Evolutionary conservation across 2,113 vertebrate species (phyloP).

Genomic region (Neolamprologus hecqui): DNA sequence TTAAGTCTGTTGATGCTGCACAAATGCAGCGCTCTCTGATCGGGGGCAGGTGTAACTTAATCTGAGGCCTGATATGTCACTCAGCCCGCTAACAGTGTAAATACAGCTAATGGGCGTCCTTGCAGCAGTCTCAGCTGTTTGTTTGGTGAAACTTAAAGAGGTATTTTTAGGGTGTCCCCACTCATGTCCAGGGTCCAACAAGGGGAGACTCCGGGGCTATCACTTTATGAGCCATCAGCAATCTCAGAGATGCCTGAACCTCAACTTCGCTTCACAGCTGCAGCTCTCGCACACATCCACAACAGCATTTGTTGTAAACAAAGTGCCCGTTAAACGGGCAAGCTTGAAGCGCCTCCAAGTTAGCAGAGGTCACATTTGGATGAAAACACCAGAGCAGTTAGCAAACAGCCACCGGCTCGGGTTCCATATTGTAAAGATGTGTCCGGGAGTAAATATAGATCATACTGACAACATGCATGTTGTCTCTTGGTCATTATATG

Average conservation of each 20-base stretch:
- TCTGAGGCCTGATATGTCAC: not conserved
- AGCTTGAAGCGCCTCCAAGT: not conserved
- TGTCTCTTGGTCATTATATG: not conserved
- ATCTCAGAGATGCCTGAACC: not conserved
- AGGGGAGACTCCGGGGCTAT: slow-evolving; percentile 8
- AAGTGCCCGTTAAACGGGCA: not conserved
- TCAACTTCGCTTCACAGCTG: slow-evolving; percentile 19
- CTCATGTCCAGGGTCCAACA: slow-evolving; percentile 25
- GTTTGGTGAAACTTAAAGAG: slow-evolving; percentile 29
- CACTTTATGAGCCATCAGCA: slow-evolving; percentile 34
- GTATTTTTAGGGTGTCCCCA: slow-evolving; percentile 65
- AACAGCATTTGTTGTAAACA: not conserved
- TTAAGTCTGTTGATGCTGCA: not conserved
- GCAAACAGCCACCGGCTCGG: not conserved
- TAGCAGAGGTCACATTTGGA: not conserved
- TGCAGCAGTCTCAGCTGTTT: slow-evolving; percentile 28
- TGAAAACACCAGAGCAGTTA: not conserved
- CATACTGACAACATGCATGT: not conserved
- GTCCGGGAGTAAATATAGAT: not conserved
- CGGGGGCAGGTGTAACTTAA: not conserved
- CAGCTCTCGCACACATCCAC: not conserved
- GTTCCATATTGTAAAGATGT: not conserved
- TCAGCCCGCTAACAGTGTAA: not conserved
- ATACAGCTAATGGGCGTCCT: not conserved
- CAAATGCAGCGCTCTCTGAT: not conserved